A percentile compares a stretch with the other conserved stretches of the same genome.
Conservation (phyloP, 2,888 invertebrate genomes). For the Liopterus haemorrhoidalis region DNA sequence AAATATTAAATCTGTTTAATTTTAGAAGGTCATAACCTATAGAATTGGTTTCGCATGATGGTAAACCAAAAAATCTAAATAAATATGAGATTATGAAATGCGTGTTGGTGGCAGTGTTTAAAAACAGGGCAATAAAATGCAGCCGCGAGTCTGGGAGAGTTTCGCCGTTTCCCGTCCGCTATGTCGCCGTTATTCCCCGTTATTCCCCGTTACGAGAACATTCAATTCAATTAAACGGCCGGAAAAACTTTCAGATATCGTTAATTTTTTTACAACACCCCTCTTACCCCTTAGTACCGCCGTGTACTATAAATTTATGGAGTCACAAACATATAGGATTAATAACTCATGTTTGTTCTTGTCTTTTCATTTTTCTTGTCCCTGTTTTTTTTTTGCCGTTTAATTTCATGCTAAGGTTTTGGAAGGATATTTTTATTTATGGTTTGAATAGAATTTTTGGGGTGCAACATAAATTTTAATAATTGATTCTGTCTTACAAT, state of each 20-base stretch:
- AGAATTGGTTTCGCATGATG: too few species aligned
- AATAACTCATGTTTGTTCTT: conserved; percentile 22
- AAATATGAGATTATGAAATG: conserved; percentile 22
- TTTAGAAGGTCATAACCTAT: too few species aligned
- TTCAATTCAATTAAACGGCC: conserved; percentile 46
- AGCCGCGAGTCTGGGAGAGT: conserved; percentile 39
- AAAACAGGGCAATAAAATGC: conserved; percentile 41
- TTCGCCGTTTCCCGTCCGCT: conserved; percentile 40
- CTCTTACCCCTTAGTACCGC: conserved; percentile 20
- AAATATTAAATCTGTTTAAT: too few species aligned
- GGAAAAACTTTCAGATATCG: conserved; percentile 44
- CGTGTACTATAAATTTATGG: conserved; percentile 23
- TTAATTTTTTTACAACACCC: conserved; percentile 41
- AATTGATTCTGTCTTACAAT: too few species aligned
- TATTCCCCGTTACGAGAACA: too few species aligned
- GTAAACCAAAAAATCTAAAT: conserved; percentile 6
- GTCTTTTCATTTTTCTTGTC: too few species aligned
- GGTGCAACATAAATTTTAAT: too few species aligned
- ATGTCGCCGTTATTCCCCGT: too few species aligned
- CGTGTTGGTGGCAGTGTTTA: conserved; percentile 22
- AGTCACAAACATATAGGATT: conserved; percentile 23
- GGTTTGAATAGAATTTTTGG: too few species aligned
- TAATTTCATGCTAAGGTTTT: too few species aligned
- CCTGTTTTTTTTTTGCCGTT: too few species aligned
- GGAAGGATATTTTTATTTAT: too few species aligned